Conservation (phyloP, 2,888 invertebrate species). For the Meloe dianella region DNA sequence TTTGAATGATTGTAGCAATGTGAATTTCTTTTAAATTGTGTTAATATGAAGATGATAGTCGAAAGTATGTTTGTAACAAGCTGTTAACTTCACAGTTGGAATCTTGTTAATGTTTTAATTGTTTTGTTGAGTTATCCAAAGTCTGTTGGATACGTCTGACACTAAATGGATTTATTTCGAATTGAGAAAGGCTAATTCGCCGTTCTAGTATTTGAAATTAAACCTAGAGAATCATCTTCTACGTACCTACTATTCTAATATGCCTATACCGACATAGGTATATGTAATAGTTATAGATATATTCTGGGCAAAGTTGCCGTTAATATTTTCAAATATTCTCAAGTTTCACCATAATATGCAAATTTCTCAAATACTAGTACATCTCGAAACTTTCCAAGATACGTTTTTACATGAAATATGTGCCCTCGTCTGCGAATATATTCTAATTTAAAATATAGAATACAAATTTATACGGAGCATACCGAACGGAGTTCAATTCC, state of each 20-base stretch:
- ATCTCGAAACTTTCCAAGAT: constrained; percentile 56
- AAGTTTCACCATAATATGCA: constrained; percentile 58
- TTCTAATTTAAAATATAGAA: constrained; percentile 62
- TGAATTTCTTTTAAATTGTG: not conserved
- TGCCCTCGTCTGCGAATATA: constrained; percentile 59
- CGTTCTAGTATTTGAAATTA: constrained; percentile 35
- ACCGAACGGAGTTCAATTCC: constrained; percentile 56
- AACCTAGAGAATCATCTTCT: constrained; percentile 35
- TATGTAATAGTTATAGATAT: constrained; percentile 16
- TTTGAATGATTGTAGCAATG: not conserved
- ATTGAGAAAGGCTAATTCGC: constrained; percentile 44
- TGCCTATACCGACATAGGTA: not conserved
- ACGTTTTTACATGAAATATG: constrained; percentile 61
- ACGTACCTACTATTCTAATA: not conserved
- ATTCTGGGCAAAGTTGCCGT: constrained; percentile 41
- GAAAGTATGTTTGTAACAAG: constrained; percentile 52
- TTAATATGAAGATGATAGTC: constrained; percentile 8
- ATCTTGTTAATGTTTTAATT: constrained; percentile 58
- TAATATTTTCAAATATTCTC: constrained; percentile 51
- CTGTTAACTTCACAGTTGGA: constrained; percentile 56
- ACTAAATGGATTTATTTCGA: constrained; percentile 48
- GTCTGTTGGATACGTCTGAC: constrained; percentile 44
- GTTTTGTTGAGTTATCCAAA: constrained; percentile 55
- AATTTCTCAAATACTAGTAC: constrained; percentile 55
- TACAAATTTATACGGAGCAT: constrained; percentile 59